These are phyloP conservation scores for Tetranychus piercei DNA, from an alignment of 2,888 invertebrate species.

Conservation along the genomic window DNA sequence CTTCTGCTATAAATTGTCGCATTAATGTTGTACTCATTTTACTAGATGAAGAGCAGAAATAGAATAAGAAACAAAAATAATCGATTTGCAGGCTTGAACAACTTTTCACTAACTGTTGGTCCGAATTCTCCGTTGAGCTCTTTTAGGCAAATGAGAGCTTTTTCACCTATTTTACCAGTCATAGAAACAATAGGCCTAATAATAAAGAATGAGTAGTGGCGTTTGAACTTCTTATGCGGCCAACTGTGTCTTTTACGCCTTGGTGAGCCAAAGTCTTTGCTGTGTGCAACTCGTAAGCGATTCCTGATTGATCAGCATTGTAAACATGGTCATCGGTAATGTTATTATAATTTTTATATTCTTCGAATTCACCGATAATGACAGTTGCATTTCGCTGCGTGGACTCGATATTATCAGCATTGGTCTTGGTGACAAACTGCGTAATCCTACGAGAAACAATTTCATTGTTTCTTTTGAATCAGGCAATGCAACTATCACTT, in stretches of 20 bases:
- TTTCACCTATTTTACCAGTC: neutral
- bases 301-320: conserved; percentile 10
- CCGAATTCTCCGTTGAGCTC: neutral
- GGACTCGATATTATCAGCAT: too few relatives aligned
- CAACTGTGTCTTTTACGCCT: neutral
- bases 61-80: too few relatives aligned
- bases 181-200: neutral
- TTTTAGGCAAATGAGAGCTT: neutral
- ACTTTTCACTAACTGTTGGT: neutral
- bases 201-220: conserved; percentile 2
- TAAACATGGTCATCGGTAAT: too few relatives aligned
- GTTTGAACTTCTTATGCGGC: neutral
- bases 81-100: conserved; percentile 9
- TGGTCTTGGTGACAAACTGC: too few relatives aligned
- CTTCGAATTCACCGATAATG: too few relatives aligned
- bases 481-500: too few relatives aligned
- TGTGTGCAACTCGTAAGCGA: neutral
- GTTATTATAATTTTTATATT: too few relatives aligned
- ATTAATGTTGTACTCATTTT: neutral
- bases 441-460: too few relatives aligned
- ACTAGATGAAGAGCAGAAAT: neutral
- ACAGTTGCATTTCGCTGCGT: too few relatives aligned
- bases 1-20: neutral
- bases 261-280: neutral
- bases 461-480: too few relatives aligned